These are phyloP conservation scores for Dendrocincla tyrannina DNA, from an alignment of 2,797 vertebrate genomes.

Conservation along the genomic window DNA sequence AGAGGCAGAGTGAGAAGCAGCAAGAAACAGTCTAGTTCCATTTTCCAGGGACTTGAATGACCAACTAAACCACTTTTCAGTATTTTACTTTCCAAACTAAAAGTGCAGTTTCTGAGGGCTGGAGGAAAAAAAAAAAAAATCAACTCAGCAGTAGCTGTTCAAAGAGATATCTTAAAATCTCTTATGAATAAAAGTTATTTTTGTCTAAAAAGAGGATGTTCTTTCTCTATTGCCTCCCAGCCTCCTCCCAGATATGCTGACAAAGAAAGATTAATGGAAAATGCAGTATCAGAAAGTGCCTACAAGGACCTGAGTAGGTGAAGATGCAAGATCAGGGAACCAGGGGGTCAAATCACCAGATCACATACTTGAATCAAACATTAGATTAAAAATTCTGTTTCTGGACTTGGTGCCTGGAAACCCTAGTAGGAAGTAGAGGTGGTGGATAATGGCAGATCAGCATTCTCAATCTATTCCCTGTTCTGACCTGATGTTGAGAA, in stretches of 20 bases:
- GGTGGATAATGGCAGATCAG: background rate
- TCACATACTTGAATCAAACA: background rate
- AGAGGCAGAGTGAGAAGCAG: background rate
- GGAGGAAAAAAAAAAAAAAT: background rate
- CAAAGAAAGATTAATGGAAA: conserved; percentile 24
- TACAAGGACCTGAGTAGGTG: background rate
- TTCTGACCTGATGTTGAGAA: background rate
- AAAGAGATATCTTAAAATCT: conserved; percentile 46
- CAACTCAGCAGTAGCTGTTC: conserved; percentile 28
- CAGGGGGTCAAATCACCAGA: background rate
- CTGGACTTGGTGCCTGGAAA: background rate
- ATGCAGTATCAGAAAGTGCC: background rate
- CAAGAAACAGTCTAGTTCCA: background rate
- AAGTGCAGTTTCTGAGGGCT: background rate
- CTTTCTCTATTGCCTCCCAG: conserved; percentile 36
- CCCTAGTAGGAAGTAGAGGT: background rate
- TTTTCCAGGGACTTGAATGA: conserved; percentile 19
- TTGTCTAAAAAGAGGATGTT: conserved; percentile 21
- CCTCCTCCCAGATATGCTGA: conserved; percentile 42
- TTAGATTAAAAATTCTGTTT: conserved; percentile 22
- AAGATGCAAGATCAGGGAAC: background rate
- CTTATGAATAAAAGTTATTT: conserved; percentile 48
- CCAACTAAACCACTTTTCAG: background rate
- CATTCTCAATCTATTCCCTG: background rate
- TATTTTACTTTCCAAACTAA: background rate